Conservation (phyloP, 2,888 invertebrate genomes). For the Papilio demoleus region DNA sequence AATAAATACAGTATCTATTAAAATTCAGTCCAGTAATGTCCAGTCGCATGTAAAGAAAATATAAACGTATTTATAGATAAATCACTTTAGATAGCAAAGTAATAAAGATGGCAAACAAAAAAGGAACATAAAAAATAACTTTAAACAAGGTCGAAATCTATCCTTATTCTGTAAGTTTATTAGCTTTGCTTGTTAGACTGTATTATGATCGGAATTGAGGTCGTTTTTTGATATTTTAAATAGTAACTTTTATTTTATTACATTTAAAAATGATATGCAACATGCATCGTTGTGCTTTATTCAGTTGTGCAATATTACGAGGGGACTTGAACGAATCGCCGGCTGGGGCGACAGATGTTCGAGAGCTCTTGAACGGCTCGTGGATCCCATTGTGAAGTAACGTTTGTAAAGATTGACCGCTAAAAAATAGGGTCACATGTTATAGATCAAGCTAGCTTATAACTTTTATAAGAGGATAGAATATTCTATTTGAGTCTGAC, state of each 20-base stretch:
- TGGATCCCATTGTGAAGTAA: conserved; percentile 67
- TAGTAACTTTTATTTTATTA: conserved; percentile 3
- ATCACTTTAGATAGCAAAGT: too few species aligned
- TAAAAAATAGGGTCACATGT: conserved; percentile 46
- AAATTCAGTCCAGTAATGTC: too few species aligned
- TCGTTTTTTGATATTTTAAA: neutral
- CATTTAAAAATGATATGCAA: conserved; percentile 6
- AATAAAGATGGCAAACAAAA: too few species aligned
- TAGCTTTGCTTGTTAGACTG: too few species aligned
- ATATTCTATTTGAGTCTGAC: neutral
- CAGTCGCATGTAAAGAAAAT: neutral
- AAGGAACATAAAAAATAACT: too few species aligned
- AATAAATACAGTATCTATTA: neutral
- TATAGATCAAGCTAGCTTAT: conserved; percentile 1
- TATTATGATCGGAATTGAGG: too few species aligned
- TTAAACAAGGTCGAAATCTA: too few species aligned
- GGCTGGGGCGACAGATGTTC: conserved; percentile 78
- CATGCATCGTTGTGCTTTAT: conserved; percentile 8
- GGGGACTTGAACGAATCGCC: conserved; percentile 75
- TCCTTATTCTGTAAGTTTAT: too few species aligned
- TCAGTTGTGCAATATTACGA: conserved; percentile 58
- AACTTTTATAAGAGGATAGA: neutral
- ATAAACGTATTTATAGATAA: too few species aligned
- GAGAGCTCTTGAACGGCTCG: conserved; percentile 65
- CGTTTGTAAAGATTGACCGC: conserved; percentile 42